Conservation (phyloP, 2,888 invertebrate genomes). For the Agriopis leucophaearia region DNA sequence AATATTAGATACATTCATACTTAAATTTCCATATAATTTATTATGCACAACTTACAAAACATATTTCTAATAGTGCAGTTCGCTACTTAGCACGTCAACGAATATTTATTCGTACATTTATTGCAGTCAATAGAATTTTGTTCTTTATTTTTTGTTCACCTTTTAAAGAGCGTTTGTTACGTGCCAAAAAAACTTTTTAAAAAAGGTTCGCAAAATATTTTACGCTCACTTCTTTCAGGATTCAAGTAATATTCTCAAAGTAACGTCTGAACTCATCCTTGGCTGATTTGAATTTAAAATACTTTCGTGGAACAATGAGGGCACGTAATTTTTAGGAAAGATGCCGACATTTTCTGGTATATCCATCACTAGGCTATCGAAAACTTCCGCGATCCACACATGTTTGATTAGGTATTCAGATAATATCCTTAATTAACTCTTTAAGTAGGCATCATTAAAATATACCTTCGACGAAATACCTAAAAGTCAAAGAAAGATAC, state of each 20-base stretch:
- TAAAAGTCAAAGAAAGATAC: neutral
- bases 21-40: too few species aligned
- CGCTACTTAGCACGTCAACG: too few species aligned
- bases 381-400: conserved; percentile 46
- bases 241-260: conserved; percentile 59
- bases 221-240: conserved; percentile 14
- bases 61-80: too few species aligned
- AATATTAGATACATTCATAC: too few species aligned
- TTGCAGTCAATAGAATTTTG: too few species aligned
- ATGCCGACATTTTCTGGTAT: conserved; percentile 56
- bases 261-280: conserved; percentile 57
- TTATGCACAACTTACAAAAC: too few species aligned
- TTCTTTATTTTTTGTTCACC: neutral
- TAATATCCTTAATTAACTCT: conserved; percentile 11
- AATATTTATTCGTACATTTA: too few species aligned
- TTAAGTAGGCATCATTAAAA: neutral
- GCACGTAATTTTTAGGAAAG: conserved; percentile 59
- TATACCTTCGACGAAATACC: neutral
- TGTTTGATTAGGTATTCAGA: conserved; percentile 39
- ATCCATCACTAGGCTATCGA: conserved; percentile 64
- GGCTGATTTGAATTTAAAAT: conserved; percentile 74
- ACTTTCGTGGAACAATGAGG: conserved; percentile 66
- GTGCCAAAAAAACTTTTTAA: conserved; percentile 2
- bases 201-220: conserved; percentile 18
- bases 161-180: neutral